Conservation (phyloP, 2,113 vertebrate species). For the Lonchura striata region DNA sequence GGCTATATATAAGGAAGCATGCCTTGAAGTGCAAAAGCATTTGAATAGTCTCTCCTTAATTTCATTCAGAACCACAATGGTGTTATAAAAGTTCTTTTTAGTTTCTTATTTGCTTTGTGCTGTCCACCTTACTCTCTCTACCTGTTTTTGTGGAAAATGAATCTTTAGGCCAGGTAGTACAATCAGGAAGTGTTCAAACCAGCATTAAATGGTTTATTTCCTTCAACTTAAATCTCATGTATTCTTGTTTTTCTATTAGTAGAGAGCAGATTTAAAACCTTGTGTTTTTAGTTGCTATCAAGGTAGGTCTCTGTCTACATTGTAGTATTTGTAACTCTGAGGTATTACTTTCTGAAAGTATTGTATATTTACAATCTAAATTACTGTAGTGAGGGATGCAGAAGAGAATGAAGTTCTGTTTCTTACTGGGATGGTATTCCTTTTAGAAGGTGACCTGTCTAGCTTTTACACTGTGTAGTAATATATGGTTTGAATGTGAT, state of each 20-base stretch:
- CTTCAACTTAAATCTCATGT: neutral
- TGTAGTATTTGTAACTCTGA: neutral
- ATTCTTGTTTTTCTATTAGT: neutral
- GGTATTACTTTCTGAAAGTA: neutral
- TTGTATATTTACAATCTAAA: neutral
- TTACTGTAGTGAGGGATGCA: neutral
- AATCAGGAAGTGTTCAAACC: neutral
- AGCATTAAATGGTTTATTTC: neutral
- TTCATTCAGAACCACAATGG: neutral
- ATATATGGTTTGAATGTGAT: neutral
- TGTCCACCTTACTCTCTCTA: neutral
- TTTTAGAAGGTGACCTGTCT: neutral
- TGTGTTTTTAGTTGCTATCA: neutral
- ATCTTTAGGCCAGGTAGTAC: neutral
- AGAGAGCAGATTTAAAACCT: neutral
- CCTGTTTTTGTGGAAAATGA: neutral
- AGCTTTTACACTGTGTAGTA: neutral
- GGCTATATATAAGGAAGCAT: neutral
- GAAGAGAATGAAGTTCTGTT: neutral
- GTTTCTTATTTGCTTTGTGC: neutral
- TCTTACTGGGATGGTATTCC: neutral
- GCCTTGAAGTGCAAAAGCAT: neutral
- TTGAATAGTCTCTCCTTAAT: neutral
- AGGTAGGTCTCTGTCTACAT: neutral
- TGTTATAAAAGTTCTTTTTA: neutral